Base-by-base conservation (phyloP, 2,888 invertebrate species). In the Caenorhabditis imperialis region DNA sequence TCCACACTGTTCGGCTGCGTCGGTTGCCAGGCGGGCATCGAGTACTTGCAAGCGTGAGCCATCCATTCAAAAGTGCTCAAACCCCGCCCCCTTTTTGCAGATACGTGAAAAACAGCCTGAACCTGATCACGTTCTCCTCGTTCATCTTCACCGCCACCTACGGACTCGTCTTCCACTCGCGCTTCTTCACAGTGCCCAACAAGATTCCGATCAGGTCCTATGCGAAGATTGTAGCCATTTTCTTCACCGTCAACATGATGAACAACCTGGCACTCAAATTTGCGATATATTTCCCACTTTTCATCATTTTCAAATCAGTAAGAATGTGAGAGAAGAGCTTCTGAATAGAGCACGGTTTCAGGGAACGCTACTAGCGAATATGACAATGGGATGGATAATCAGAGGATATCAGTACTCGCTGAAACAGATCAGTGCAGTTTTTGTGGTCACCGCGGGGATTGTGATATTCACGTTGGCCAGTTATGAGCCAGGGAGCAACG, bases 231-330 rank as follows among this genome's bases (percentile, higher is more conserved):
- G 96, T 97, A 0, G 90, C 92, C 6, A 93, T 97, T 90, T 97
- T 96, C 89, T 97, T 96, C 90, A 90, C 94, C 0, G 92, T 93
- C 20, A 97, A 94, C 89, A 93, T 95, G 0, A 92, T 93, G 70
- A 90, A 90, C 82, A 99, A 98, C 89, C 94, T 94, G 90, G 95
- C 96, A 0, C 94, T 97, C 86, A 93, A 93, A 88, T 98, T 96
- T 87, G 95, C 96, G 88, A 95, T 98, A 86, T 93, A 98, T 0
- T 96, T 99, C 93, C 97, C 98, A 0, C 90, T 98, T 48, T 97
- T 98, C 88, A 96, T 98, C 93, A 96, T 99, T 88, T 98, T 98
- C 89, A 91, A 97, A 91, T 93, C 97, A 62, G 94, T 94, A 90
- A 91, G n/a, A n/a, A n/a, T n/a, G n/a, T n/a, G n/a, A n/a, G n/a